Base-by-base conservation (phyloP, 2,888 invertebrate species). In the Mermis nigrescens region DNA sequence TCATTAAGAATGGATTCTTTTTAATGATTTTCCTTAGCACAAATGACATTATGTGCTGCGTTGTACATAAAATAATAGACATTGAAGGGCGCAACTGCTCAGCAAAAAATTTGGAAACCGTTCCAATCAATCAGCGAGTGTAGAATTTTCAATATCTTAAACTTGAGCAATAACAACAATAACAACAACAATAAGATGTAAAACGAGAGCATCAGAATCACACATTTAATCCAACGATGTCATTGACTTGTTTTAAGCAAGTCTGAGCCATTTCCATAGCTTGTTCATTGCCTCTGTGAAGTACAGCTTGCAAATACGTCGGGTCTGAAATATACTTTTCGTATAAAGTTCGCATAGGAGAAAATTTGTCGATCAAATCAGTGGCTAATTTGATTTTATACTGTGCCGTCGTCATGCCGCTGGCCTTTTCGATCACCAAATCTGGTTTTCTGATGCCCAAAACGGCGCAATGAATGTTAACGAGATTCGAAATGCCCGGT, bases 401-500 rank as follows among this genome's bases (percentile, higher is more conserved):
- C 79, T 82, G 79, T 68, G 82, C 84, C 54, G 89, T 91, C 72
- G 84, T 82, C 48, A 86, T 70, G 24, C 77, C 80, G 72, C 86
- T 82, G 63, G 78, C 76, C 65, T 83, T 82, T 66, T 83, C 79
- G 64, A 83, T 81, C 1, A 82, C 77, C 15, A 55, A 26, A 12
- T 27, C 4, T n/a, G 4, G 7, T 4, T 15, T 15, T 57, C 79
- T 72, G 72, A 80, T 77, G 53, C 81, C 83, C 24, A 81, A 80
- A 26, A 85, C 76, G 60, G 85, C 78, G 55, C 86, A 82, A 76
- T 90, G 86, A 63, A 92, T 83, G 59, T 79, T 77, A 63, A 95
- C 79, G 59, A 98, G 78, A 78, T 95, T 95, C 55, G 90, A 79
- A 22, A 98, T 85, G 28, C 89, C 95, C 0, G 88, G 85, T 63